Conservation (phyloP, 2,113 vertebrate species). For the Alethe diademata region DNA sequence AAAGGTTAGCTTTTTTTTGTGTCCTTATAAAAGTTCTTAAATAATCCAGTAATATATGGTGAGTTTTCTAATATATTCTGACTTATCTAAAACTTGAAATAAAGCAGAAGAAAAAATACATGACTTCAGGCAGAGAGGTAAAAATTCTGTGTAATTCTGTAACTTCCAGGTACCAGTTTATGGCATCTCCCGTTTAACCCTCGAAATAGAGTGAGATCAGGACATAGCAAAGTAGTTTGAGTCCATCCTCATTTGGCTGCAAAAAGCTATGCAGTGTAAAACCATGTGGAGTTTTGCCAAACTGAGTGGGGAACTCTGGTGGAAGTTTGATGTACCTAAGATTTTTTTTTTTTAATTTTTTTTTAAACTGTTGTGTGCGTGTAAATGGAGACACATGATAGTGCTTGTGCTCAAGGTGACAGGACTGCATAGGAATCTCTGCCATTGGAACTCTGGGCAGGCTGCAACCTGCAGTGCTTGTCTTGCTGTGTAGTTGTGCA, state of each 20-base stretch:
- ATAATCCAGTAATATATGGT: not conserved
- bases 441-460: not conserved
- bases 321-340: not conserved
- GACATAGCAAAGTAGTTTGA: not conserved
- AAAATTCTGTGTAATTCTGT: not conserved
- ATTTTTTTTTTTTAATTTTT: not conserved
- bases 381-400: not conserved
- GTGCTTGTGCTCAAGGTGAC: not conserved
- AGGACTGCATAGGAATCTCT: not conserved
- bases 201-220: not conserved
- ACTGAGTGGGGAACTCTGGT: not conserved
- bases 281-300: not conserved
- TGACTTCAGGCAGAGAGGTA: not conserved
- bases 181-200: not conserved
- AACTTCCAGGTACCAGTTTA: rapidly evolving
- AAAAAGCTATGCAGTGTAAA: not conserved
- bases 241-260: not conserved
- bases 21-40: not conserved
- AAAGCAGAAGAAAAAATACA: not conserved
- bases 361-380: not conserved
- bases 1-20: slow-evolving; percentile 6
- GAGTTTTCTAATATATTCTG: not conserved
- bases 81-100: not conserved
- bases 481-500: not conserved
- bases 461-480: not conserved